Percentiles rank a stretch among this genome's conserved stretches.
These are phyloP conservation scores for Labeo catla DNA, from an alignment of 2,113 vertebrate genomes.

Conservation along the genomic window DNA sequence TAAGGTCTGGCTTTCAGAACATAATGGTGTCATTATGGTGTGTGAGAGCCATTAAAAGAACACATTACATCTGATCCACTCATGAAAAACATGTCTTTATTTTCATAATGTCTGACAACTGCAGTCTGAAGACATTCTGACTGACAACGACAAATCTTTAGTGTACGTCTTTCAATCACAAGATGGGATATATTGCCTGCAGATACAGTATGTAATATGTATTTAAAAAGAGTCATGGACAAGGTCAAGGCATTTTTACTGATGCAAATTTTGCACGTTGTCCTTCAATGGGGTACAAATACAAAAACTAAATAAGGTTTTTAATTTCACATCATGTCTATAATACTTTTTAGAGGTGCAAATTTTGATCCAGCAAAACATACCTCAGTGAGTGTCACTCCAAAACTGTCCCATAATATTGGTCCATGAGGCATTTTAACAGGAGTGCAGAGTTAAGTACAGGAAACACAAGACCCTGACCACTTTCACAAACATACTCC, in stretches of 20 bases:
- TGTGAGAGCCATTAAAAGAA: background rate
- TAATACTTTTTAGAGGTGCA: slow-evolving; percentile 3
- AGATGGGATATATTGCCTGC: slow-evolving; percentile 53
- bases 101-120: slow-evolving; percentile 71
- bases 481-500: slow-evolving; percentile 72
- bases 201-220: slow-evolving; percentile 57
- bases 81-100: slow-evolving; percentile 67
- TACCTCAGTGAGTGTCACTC: slow-evolving; percentile 16
- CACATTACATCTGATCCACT: slow-evolving; percentile 17
- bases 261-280: slow-evolving; percentile 21
- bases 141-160: slow-evolving; percentile 73
- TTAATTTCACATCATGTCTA: background rate
- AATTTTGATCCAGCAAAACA: slow-evolving; percentile 31
- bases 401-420: slow-evolving; percentile 46
- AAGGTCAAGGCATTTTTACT: slow-evolving; percentile 32
- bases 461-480: slow-evolving; percentile 74
- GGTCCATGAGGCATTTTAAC: slow-evolving; percentile 64
- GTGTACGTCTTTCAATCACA: slow-evolving; percentile 72
- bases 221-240: slow-evolving; percentile 61
- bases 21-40: background rate
- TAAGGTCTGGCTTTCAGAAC: background rate
- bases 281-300: background rate
- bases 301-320: slow-evolving; percentile 10
- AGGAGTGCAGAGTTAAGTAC: slow-evolving; percentile 62
- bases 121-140: slow-evolving; percentile 74